A percentile compares a stretch with the other conserved stretches of the same genome.
Evolutionary conservation across 2,797 vertebrate species (phyloP).

Genomic region (Muscicapa comitata): DNA sequence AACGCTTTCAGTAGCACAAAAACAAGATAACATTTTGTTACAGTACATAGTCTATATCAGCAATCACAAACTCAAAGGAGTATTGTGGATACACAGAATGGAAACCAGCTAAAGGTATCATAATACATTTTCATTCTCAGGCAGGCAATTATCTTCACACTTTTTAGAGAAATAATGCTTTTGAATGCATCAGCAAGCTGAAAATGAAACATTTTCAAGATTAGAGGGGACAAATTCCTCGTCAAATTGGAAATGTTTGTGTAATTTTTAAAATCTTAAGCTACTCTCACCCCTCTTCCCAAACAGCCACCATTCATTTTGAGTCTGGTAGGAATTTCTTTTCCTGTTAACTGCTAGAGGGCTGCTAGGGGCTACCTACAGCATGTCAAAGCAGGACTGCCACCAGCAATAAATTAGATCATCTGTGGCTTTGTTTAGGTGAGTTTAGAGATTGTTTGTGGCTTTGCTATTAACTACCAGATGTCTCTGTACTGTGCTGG

Average conservation of each 20-base stretch:
- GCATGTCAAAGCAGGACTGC: neutral
- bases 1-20: neutral
- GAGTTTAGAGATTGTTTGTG: conserved; percentile 17
- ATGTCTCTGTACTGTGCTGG: neutral
- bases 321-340: neutral
- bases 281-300: neutral
- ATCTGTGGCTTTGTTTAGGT: neutral
- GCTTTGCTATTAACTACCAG: neutral
- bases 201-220: neutral
- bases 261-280: neutral
- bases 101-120: neutral
- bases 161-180: conserved; percentile 7
- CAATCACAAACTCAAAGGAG: neutral
- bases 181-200: neutral
- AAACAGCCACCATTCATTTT: neutral
- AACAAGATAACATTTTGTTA: neutral
- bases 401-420: neutral
- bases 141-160: neutral
- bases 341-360: neutral
- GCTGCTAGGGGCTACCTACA: neutral
- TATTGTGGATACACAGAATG: neutral
- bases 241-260: neutral
- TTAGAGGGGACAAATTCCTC: neutral
- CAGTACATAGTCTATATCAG: fast-evolving
- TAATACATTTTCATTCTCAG: neutral